Conservation (phyloP, 1,140 invertebrate genomes). For the Drosophila obscura region DNA sequence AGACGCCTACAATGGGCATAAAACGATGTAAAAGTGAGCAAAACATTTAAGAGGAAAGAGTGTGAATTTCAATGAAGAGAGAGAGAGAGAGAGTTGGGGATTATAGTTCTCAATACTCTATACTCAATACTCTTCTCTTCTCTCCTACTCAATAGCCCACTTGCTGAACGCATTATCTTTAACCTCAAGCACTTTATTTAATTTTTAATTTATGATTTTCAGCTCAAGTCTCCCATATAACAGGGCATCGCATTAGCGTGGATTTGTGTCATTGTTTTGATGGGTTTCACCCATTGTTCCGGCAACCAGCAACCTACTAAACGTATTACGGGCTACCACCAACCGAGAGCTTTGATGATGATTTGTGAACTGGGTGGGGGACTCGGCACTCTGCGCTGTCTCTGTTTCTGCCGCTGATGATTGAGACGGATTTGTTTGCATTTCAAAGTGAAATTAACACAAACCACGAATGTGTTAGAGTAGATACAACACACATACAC, state of each 20-base stretch:
- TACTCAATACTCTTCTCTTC: too few relatives aligned
- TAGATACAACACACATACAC: not conserved
- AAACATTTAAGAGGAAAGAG: not conserved
- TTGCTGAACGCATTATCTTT: too few relatives aligned
- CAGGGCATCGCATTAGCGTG: conserved; percentile 11
- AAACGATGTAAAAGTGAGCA: not conserved
- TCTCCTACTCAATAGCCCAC: too few relatives aligned
- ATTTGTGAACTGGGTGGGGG: not conserved
- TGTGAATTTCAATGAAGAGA: too few relatives aligned
- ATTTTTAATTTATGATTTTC: conserved; percentile 15
- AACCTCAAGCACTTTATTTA: conserved; percentile 1
- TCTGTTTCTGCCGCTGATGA: conserved; percentile 41
- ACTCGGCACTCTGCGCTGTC: not conserved
- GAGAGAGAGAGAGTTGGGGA: too few relatives aligned
- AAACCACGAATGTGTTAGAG: conserved; percentile 39
- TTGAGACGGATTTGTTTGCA: conserved; percentile 66
- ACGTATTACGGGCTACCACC: conserved; percentile 26
- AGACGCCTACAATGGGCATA: conserved; percentile 20
- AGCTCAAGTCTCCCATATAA: conserved; percentile 19
- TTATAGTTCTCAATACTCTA: too few relatives aligned
- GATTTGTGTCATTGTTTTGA: conserved; percentile 28
- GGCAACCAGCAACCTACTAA: conserved; percentile 13
- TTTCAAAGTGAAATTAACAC: conserved; percentile 65
- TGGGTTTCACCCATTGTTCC: conserved; percentile 43
- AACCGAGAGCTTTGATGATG: conserved; percentile 38